Conservation (phyloP, 1,140 invertebrate genomes). For the Drosophila prosaltans region DNA sequence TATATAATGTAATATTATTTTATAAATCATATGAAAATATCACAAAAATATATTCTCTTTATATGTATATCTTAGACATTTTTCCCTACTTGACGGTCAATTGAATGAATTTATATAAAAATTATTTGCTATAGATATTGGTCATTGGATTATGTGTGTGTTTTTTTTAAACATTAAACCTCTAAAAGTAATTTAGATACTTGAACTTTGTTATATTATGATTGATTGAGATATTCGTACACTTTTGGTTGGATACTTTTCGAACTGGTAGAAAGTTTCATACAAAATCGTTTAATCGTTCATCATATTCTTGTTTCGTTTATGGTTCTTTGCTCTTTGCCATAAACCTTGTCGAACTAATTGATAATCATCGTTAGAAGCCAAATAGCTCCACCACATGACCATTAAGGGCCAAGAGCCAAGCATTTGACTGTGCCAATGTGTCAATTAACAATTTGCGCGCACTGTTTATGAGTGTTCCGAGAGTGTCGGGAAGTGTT, state of each 20-base stretch:
- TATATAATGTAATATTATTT: no score
- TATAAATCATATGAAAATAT: no score
- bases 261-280: neutral
- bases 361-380: conserved; percentile 11
- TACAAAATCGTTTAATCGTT: conserved; percentile 1
- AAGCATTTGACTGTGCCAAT: conserved; percentile 17
- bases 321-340: neutral
- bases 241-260: conserved; percentile 4
- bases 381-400: neutral
- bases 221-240: neutral
- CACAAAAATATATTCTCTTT: no score
- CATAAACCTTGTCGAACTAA: conserved; percentile 8
- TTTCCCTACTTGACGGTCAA: no score
- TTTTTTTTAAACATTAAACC: no score
- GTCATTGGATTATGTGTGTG: no score
- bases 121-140: no score
- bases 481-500: neutral
- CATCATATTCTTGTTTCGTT: neutral
- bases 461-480: conserved; percentile 23
- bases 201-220: neutral
- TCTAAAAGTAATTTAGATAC: no score
- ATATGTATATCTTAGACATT: no score
- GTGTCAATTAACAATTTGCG: conserved; percentile 29
- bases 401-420: conserved; percentile 12
- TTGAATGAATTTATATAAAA: no score